Conservation (phyloP, 2,797 vertebrate genomes). For the Enteromius anoplus region DNA sequence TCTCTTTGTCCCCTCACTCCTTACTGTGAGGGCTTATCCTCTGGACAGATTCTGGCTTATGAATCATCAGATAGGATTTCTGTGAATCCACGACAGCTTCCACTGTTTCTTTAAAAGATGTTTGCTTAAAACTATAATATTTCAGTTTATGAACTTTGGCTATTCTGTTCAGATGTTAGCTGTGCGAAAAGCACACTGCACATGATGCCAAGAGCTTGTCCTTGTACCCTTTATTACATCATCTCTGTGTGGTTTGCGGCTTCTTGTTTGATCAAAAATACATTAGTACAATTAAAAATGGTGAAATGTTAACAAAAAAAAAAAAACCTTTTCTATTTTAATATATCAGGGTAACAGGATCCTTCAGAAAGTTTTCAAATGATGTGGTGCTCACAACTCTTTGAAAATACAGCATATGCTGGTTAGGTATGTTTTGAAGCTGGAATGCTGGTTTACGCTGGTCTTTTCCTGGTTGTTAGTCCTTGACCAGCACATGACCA, state of each 20-base stretch:
- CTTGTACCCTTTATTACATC: neutral
- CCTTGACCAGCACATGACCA: no score
- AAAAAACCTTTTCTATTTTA: neutral
- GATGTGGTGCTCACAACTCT: neutral
- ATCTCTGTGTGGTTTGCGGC: neutral
- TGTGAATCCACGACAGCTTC: neutral
- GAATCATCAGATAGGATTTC: neutral
- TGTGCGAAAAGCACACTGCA: neutral
- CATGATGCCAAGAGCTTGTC: neutral
- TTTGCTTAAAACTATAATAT: conserved; percentile 8
- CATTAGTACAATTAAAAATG: neutral
- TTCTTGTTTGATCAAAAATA: neutral
- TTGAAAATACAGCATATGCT: no score
- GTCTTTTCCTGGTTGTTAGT: no score
- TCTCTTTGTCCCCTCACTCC: neutral
- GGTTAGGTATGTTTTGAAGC: no score
- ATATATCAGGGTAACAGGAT: neutral
- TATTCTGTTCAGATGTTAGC: neutral
- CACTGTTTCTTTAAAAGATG: neutral
- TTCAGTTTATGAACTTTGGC: neutral
- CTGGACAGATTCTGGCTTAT: neutral
- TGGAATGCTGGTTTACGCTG: no score
- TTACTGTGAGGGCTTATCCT: neutral
- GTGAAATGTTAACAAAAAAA: neutral
- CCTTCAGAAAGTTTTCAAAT: neutral